phyloP scores from a whole-genome alignment of 2,113 vertebrate genomes.

The Campylomormyrus numenius region DNA sequence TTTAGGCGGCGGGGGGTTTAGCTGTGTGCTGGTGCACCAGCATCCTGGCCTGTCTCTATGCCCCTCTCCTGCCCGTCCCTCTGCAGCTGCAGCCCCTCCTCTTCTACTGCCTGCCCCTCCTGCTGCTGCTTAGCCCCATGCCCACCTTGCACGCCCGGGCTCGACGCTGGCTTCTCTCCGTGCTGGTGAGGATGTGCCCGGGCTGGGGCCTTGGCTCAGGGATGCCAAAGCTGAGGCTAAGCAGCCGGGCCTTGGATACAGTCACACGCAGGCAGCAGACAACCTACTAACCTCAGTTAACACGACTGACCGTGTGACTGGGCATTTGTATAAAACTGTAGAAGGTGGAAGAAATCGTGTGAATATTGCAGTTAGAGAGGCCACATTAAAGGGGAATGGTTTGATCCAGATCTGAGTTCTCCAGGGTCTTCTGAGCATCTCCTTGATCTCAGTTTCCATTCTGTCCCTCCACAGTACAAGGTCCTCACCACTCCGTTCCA shows the following conservation, averaged over 20 bases:
- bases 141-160: conserved; percentile 31
- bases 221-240: not conserved
- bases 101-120: conserved; percentile 37
- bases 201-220: not conserved
- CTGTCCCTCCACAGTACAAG: conserved; percentile 29
- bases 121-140: conserved; percentile 40
- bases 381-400: not conserved
- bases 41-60: conserved; percentile 39
- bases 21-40: conserved; percentile 44
- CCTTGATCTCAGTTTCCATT: not conserved
- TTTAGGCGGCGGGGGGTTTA: conserved; percentile 36
- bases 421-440: not conserved
- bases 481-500: conserved; percentile 40
- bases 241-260: not conserved
- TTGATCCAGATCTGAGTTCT: not conserved
- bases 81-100: conserved; percentile 34
- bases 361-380: not conserved
- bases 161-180: conserved; percentile 35
- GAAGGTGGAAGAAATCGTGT: not conserved
- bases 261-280: not conserved
- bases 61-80: conserved; percentile 30
- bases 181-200: conserved; percentile 28
- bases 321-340: not conserved
- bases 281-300: not conserved
- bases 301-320: not conserved